Percentiles rank a stretch among this genome's conserved stretches.
These are phyloP conservation scores for Cairina moschata DNA, from an alignment of 2,113 vertebrate genomes.

Conservation along the genomic window DNA sequence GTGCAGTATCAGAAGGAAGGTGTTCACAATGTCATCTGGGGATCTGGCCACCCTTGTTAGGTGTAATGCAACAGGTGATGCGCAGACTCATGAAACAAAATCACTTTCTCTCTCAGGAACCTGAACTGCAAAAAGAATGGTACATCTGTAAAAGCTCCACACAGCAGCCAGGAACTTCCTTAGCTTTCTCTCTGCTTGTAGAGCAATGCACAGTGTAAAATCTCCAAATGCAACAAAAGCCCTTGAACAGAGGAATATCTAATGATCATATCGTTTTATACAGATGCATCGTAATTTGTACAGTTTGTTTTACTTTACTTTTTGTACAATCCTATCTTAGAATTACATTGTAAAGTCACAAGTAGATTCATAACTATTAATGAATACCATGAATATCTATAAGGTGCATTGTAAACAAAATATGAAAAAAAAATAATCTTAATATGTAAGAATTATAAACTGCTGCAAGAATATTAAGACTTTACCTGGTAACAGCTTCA, in stretches of 20 bases:
- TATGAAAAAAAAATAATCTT: conserved; percentile 41
- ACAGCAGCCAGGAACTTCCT: neutral
- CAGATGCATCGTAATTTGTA: neutral
- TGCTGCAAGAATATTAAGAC: conserved; percentile 65
- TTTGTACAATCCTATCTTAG: conserved; percentile 19
- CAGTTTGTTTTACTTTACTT: neutral
- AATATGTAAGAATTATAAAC: conserved; percentile 52
- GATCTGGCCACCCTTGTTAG: neutral
- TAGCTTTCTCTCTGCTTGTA: neutral
- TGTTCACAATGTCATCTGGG: neutral
- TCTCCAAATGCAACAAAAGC: neutral
- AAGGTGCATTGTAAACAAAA: conserved; percentile 13
- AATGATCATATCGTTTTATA: neutral
- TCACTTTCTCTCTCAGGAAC: neutral
- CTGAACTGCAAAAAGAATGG: neutral
- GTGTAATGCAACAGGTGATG: neutral
- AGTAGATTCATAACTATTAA: conserved; percentile 37
- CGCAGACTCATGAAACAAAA: neutral
- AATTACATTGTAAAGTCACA: conserved; percentile 20
- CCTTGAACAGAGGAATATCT: conserved; percentile 36
- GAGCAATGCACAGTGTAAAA: neutral
- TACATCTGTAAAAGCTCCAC: neutral
- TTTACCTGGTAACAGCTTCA: conserved; percentile 59
- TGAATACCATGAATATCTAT: conserved; percentile 27
- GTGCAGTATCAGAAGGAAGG: neutral